Base-by-base conservation (phyloP, 2,797 vertebrate species). In the Octomys mimax region DNA sequence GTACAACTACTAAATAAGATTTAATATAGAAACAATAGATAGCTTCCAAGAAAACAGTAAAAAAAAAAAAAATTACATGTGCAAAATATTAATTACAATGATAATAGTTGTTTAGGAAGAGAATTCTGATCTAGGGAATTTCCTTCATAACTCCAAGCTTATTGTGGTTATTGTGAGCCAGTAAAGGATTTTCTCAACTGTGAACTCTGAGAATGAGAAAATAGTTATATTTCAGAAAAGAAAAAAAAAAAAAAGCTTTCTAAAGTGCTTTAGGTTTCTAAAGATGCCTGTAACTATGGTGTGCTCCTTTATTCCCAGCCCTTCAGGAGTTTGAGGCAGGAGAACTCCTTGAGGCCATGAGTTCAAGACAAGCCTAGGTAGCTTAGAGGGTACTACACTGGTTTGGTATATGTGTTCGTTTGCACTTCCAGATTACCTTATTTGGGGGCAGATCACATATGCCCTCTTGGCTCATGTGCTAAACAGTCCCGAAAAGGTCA, bases 61-160 rank as follows among this genome's bases (percentile, higher is more conserved):
- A 68, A 88, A 26, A 66, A 68, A 88, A 88, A 82, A 89, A 52
- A 52, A 62, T 84, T 75, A 73, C 24, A 46, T 42, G 8, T 68
- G 46, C 79, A 85, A 87, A 94, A 75, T 95, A 82, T 31, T 77
- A 42, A 81, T 94, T 12, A 5, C 39, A 9, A 83, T 54, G 78
- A 57, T 1, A 11, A 10, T 24, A 22, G 49, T 81, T 87, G 12
- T 92, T 85, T 22, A 78, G 57, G 64, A 85, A 88, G n/a, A 14
- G 71, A 70, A 46, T 52, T 26, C 68, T 49, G 19, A 84, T 36
- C 78, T 68, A 70, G 39, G 73, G 81, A 85, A 61, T 68, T 6
- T 78, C 6, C 57, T 70, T 46, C n/a, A 19, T 7, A 59, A 39
- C 22, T 71, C 68, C 88, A 87, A 36, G 3, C 28, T 81, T 62